phyloP scores from a whole-genome alignment of 2,113 vertebrate genomes.

The Lamprotornis superbus region DNA sequence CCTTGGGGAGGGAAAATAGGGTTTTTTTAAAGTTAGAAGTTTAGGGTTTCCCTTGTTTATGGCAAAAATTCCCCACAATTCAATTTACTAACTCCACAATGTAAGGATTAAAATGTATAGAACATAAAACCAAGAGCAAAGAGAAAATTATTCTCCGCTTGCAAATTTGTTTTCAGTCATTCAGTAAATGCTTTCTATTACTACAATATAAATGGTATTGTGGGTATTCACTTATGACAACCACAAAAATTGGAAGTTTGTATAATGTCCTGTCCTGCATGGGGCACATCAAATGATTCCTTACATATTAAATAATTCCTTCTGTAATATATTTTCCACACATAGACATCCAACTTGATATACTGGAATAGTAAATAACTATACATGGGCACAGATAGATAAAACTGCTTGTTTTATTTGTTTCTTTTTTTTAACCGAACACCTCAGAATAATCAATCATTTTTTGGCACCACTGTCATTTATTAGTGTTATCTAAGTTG shows the following conservation, averaged over 20 bases:
- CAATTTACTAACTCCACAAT: neutral
- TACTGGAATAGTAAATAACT: neutral
- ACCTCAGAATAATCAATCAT: constrained; percentile 6
- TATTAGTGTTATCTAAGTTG: constrained; percentile 60
- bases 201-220: neutral
- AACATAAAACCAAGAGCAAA: neutral
- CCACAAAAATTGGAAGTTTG: neutral
- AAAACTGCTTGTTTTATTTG: neutral
- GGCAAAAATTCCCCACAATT: neutral
- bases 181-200: neutral
- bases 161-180: neutral
- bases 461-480: constrained; percentile 4
- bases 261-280: neutral
- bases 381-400: neutral
- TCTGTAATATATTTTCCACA: neutral
- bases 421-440: neutral
- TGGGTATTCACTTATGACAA: neutral
- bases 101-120: neutral
- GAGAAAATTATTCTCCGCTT: neutral
- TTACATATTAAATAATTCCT: neutral
- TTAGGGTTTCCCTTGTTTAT: neutral
- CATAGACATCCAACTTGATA: neutral
- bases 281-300: neutral
- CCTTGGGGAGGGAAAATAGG: neutral
- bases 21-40: neutral